Evolutionary conservation across 1,140 invertebrate genomes (phyloP).

Genomic region (Cepaea nemoralis): DNA sequence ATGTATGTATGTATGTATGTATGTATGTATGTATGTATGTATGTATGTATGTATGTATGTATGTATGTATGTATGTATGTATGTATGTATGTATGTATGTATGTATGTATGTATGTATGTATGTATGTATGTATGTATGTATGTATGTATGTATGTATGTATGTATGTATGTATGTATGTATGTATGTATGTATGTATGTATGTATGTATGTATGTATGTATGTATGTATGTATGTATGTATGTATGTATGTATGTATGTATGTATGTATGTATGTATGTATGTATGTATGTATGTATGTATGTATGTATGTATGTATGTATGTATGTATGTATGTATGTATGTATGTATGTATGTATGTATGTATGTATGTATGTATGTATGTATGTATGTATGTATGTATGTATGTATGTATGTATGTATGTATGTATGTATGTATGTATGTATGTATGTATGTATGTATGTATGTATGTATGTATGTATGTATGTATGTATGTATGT

Average conservation of each 20-base stretch:
- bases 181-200: too few relatives aligned
- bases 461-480: not conserved
- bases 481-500: not conserved
- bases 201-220: too few relatives aligned
- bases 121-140: too few relatives aligned
- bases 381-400: not conserved
- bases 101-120: too few relatives aligned
- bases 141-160: too few relatives aligned
- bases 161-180: too few relatives aligned
- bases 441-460: not conserved
- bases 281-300: not conserved
- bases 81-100: too few relatives aligned
- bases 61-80: too few relatives aligned
- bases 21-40: too few relatives aligned
- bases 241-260: conserved; percentile 12
- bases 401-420: conserved; percentile 10
- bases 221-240: not conserved
- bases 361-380: not conserved
- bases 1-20: too few relatives aligned
- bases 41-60: too few relatives aligned
- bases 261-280: conserved; percentile 4
- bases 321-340: not conserved
- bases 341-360: too few relatives aligned
- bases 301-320: not conserved
- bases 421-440: not conserved